These are phyloP conservation scores for Autographa pulchrina DNA, from an alignment of 2,888 invertebrate species.

Conservation along the genomic window DNA sequence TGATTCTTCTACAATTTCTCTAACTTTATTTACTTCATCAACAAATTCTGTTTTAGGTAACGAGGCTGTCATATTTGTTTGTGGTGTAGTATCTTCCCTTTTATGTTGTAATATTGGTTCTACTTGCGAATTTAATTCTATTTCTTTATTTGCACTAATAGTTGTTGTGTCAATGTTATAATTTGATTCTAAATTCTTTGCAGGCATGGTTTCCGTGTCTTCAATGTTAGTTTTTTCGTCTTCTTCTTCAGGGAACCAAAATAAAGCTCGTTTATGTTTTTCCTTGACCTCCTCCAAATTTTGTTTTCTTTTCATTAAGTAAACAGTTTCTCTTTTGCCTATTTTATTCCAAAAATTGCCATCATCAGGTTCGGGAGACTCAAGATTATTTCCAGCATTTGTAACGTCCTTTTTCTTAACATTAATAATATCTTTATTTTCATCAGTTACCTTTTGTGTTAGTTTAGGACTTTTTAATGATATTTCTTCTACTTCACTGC, in stretches of 20 bases:
- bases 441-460: conserved; percentile 49
- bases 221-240: conserved; percentile 45
- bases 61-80: conserved; percentile 1
- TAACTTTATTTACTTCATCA: conserved; percentile 4
- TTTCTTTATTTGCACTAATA: conserved; percentile 4
- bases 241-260: conserved; percentile 81
- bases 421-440: conserved; percentile 60
- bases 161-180: not conserved
- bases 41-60: not conserved
- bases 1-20: not conserved
- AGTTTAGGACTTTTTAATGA: conserved; percentile 45
- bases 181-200: conserved; percentile 10
- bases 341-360: conserved; percentile 92
- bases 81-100: not conserved
- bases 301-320: conserved; percentile 89
- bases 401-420: conserved; percentile 62
- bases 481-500: conserved; percentile 72
- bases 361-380: conserved; percentile 81
- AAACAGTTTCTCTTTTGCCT: conserved; percentile 91
- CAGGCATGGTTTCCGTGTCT: conserved; percentile 9
- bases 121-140: not conserved
- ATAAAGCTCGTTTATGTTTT: conserved; percentile 75
- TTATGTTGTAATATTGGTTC: not conserved
- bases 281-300: conserved; percentile 81
- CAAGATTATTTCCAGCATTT: conserved; percentile 61